These are phyloP conservation scores for Drosophila parabipectinata DNA, from an alignment of 1,140 invertebrate species.

Conservation along the genomic window DNA sequence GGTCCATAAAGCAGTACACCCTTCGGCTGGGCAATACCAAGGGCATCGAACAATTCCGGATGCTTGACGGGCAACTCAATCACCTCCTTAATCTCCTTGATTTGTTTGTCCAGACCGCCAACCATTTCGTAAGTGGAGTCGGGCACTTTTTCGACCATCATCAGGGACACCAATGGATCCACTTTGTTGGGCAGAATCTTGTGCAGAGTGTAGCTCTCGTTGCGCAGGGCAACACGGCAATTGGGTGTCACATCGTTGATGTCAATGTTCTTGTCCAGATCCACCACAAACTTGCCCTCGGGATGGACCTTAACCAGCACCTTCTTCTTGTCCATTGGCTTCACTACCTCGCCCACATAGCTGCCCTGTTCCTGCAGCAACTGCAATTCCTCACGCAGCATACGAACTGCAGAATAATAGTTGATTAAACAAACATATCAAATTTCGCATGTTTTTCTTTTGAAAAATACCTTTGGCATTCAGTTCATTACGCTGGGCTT, in stretches of 20 bases:
- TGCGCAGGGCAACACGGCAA: constrained; percentile 97
- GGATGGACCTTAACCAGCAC: constrained; percentile 99
- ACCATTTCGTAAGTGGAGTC: constrained; percentile 99
- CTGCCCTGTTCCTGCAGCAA: constrained; percentile 99
- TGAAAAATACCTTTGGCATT: constrained; percentile 96
- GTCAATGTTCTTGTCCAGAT: constrained; percentile 99
- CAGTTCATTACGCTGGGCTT: constrained; percentile 99
- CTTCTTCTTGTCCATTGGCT: constrained; percentile 99
- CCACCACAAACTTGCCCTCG: constrained; percentile 99
- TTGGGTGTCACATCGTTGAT: constrained; percentile 99
- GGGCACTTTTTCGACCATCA: constrained; percentile 99
- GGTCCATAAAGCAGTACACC: constrained; percentile 99
- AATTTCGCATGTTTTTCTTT: too few relatives aligned
- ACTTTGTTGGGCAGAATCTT: constrained; percentile 99
- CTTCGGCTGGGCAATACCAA: constrained; percentile 99
- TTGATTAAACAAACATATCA: too few relatives aligned
- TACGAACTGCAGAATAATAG: constrained; percentile 89
- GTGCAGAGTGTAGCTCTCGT: constrained; percentile 99
- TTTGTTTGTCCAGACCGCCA: constrained; percentile 99
- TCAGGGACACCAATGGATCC: constrained; percentile 99
- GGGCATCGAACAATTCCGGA: constrained; percentile 99
- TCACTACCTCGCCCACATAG: constrained; percentile 99
- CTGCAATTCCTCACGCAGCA: constrained; percentile 98
- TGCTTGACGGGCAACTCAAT: constrained; percentile 99
- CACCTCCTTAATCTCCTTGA: constrained; percentile 99